Percentiles rank a stretch among this genome's conserved stretches.
Evolutionary conservation across 2,797 vertebrate genomes (phyloP).

Genomic region (Ciconia nigra): DNA sequence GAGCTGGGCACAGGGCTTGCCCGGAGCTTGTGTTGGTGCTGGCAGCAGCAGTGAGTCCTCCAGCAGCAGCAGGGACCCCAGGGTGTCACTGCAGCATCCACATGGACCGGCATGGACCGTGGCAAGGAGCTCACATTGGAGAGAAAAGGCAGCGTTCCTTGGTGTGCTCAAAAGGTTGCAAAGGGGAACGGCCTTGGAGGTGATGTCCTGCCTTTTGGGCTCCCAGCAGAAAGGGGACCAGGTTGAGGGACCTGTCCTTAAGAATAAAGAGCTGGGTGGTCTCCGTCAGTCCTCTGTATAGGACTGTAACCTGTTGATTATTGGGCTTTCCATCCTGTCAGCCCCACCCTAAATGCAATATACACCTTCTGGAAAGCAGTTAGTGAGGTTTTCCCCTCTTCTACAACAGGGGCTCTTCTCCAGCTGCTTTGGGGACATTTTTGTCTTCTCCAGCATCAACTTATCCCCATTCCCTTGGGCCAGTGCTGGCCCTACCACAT

Average conservation of each 20-base stretch:
- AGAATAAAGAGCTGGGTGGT: background rate
- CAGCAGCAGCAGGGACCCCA: background rate
- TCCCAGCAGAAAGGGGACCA: background rate
- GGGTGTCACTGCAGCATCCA: background rate
- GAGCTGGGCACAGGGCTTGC: background rate
- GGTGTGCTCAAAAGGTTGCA: background rate
- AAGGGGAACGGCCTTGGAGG: background rate
- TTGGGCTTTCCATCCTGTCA: background rate
- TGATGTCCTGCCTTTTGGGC: background rate
- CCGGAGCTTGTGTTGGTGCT: background rate
- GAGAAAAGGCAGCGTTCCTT: background rate
- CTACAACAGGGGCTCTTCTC: background rate
- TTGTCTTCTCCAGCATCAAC: background rate
- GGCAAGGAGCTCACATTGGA: background rate
- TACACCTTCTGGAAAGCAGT: background rate
- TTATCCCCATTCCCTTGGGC: background rate
- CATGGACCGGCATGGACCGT: rapidly evolving
- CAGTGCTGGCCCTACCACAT: rapidly evolving
- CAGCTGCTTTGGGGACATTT: background rate
- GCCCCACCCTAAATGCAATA: background rate
- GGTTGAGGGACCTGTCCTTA: background rate
- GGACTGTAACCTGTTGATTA: background rate
- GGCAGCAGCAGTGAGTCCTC: background rate
- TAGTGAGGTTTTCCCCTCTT: background rate
- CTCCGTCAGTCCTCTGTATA: background rate